Percentiles rank a stretch among this genome's conserved stretches.
phyloP scores from a whole-genome alignment of 2,797 vertebrate species.

The Lepus oiostolus region DNA sequence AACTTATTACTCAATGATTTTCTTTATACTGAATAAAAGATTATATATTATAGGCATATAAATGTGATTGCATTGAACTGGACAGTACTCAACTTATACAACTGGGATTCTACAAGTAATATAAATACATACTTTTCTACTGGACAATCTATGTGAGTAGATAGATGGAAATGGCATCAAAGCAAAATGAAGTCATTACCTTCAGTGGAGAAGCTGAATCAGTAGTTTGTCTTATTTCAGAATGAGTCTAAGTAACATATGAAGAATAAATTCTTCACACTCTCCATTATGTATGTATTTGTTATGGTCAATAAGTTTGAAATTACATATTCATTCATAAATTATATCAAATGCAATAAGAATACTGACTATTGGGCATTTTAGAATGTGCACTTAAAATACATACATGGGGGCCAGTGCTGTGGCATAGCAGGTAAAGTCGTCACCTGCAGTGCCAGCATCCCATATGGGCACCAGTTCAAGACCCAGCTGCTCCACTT shows the following conservation, averaged over 20 bases:
- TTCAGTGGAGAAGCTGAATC: not conserved
- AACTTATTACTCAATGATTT: not conserved
- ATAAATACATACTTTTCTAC: not conserved
- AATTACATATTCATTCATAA: not conserved
- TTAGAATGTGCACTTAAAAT: not conserved
- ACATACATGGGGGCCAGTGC: not conserved
- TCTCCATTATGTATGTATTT: not conserved
- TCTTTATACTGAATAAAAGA: not conserved
- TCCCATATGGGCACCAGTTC: too few species aligned
- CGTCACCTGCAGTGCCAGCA: too few species aligned
- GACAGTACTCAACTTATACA: not conserved
- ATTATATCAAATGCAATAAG: not conserved
- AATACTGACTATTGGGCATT: not conserved
- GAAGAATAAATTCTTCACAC: not conserved
- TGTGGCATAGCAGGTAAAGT: too few species aligned
- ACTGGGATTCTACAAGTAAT: not conserved
- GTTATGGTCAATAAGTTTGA: not conserved
- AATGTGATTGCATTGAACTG: not conserved
- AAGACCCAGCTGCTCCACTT: too few species aligned
- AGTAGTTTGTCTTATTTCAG: conserved; percentile 37
- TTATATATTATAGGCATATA: not conserved
- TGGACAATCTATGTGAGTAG: not conserved
- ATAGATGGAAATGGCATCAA: not conserved
- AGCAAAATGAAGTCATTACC: not conserved
- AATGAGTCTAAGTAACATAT: not conserved